Base-by-base conservation (phyloP, 2,888 invertebrate species). In the Rhamphomyia laevipes region DNA sequence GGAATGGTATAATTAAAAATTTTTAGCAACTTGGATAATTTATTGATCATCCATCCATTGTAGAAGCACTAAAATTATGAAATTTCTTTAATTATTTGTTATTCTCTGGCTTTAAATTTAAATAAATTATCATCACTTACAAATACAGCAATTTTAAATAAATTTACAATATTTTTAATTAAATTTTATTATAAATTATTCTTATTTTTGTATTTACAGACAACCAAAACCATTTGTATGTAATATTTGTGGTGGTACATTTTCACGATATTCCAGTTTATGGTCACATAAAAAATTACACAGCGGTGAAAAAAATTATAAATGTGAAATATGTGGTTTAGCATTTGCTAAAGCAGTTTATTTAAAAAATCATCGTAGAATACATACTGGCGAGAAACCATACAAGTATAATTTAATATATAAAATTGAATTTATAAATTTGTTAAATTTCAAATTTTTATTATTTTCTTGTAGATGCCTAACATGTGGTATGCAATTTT, bases 311-410 rank as follows among this genome's bases (percentile, higher is more conserved):
- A 90, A 90, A 68, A 89, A 89, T 63, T 89, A 88, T 70, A 89
- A 89, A 71, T 90, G 89, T 70, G 84, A 84, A 56, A 86, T 88
- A 53, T 90, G 89, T 68, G 88, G 89, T 15, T 75, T 89, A 63
- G 87, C 88, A 35, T 90, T 90, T 66, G 89, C 89, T 49, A 89
- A 89, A 68, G 88, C 88, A 49, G 89, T 89, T n/a, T 89, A 89
- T 72, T 73, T 90, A 56, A 89, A 90, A 67, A 90, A 90, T 65
- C 89, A 90, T 67, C 86, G 86, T 45, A 77, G 89, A 58, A 89
- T 90, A 61, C 89, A 90, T 59, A 89, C 88, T 1, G 89, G 89
- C 44, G 79, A 80, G 62, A 89, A 89, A 64, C 89, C 89, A 1
- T 88, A 87, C 67, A 82, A 82, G 83, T 82, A 65, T 74, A 74